phyloP scores from a whole-genome alignment of 2,888 invertebrate species.

The Stramonita haemastoma region DNA sequence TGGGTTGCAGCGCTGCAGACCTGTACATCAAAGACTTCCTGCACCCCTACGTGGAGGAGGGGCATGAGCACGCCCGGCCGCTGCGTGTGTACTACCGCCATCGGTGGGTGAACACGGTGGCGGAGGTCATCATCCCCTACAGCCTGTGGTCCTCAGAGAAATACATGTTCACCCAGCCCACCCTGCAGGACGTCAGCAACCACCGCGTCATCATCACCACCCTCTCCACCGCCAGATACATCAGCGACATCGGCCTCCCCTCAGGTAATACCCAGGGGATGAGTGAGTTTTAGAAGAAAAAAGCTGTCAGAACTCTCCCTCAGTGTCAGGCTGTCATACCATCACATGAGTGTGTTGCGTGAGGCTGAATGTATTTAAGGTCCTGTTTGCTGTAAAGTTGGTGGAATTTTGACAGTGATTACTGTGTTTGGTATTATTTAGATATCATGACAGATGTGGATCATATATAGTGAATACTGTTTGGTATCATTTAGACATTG shows the following conservation, averaged over 20 bases:
- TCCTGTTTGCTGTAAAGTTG: no score
- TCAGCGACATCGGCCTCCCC: slow-evolving; percentile 82
- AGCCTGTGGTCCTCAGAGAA: slow-evolving; percentile 82
- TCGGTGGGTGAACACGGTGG: slow-evolving; percentile 88
- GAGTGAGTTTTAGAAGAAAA: background rate
- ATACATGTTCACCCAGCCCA: slow-evolving; percentile 83
- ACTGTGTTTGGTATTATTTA: no score
- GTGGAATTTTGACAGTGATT: no score
- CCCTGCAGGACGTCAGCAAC: slow-evolving; percentile 84
- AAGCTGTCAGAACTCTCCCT: no score
- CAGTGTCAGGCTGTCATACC: no score
- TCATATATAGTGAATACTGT: no score
- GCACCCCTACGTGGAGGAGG: slow-evolving; percentile 85
- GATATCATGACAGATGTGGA: no score
- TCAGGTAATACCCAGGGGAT: slow-evolving; percentile 32
- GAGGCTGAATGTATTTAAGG: no score
- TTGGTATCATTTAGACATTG: no score
- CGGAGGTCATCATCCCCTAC: slow-evolving; percentile 85
- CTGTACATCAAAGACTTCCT: slow-evolving; percentile 90
- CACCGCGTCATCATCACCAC: slow-evolving; percentile 88
- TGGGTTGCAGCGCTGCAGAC: slow-evolving; percentile 84
- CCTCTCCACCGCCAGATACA: slow-evolving; percentile 86
- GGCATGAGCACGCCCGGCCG: slow-evolving; percentile 84
- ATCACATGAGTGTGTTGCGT: no score
- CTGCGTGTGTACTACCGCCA: slow-evolving; percentile 88